These are phyloP conservation scores for Sebastes miniatus DNA, from an alignment of 2,797 vertebrate genomes.

Conservation along the genomic window DNA sequence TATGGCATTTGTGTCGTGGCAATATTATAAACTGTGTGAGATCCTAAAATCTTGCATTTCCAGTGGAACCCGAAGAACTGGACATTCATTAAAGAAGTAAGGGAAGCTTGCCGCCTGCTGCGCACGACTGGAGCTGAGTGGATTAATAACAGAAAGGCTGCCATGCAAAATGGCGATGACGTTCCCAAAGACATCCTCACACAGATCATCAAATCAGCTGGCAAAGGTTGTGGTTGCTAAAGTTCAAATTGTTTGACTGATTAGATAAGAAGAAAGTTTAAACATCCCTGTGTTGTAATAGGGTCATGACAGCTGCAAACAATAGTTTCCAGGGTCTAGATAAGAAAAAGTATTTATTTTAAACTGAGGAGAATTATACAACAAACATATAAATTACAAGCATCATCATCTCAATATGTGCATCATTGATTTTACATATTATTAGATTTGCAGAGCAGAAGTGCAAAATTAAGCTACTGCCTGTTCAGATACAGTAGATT, in stretches of 20 bases:
- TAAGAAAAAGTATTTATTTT: neutral
- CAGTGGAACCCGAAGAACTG: conserved; percentile 85
- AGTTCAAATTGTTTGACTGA: neutral
- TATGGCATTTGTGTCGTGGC: fast-evolving
- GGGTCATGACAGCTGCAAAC: neutral
- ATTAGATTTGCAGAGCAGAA: neutral
- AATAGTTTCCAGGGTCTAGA: neutral
- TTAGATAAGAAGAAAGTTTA: neutral
- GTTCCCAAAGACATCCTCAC: conserved; percentile 89
- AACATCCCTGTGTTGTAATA: neutral
- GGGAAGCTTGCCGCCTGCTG: conserved; percentile 81
- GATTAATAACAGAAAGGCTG: conserved; percentile 82
- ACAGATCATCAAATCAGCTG: conserved; percentile 86
- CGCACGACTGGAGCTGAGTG: conserved; percentile 85
- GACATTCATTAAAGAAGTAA: conserved; percentile 79
- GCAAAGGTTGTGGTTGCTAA: conserved; percentile 44
- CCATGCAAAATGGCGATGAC: conserved; percentile 81
- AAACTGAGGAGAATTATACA: neutral
- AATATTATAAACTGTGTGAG: neutral
- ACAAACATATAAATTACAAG: neutral
- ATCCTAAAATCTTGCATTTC: neutral
- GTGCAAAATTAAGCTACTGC: neutral
- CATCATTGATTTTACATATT: neutral
- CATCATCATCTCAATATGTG: neutral
- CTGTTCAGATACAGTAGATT: neutral